These are phyloP conservation scores for Bradypodion pumilum DNA, from an alignment of 2,797 vertebrate species.

Conservation along the genomic window DNA sequence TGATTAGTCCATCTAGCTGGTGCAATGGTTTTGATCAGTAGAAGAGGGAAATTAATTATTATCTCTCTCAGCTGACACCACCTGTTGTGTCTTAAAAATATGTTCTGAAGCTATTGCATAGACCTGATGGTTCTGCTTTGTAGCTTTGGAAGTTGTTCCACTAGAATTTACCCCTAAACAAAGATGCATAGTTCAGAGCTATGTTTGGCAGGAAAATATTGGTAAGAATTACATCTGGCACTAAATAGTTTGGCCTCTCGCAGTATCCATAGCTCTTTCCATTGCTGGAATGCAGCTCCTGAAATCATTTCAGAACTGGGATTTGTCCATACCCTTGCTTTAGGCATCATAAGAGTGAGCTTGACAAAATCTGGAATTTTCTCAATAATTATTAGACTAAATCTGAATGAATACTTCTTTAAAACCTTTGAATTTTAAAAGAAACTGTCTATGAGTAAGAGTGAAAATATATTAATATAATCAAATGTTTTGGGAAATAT, in stretches of 20 bases:
- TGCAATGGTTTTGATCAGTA: neutral
- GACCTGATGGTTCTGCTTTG: neutral
- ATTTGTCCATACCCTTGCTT: neutral
- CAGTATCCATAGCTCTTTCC: neutral
- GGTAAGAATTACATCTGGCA: neutral
- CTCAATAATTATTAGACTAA: neutral
- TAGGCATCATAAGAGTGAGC: neutral
- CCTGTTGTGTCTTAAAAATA: neutral
- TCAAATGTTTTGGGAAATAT: neutral
- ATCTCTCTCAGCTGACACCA: too few relatives aligned
- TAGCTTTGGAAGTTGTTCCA: neutral
- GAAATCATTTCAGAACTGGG: neutral
- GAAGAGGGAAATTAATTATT: neutral
- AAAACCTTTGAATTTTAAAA: neutral
- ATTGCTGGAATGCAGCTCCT: neutral
- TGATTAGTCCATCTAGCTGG: neutral
- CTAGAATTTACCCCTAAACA: neutral
- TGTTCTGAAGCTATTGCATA: neutral
- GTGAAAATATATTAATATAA: neutral
- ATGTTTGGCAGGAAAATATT: neutral
- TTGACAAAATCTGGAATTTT: neutral
- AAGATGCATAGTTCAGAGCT: neutral
- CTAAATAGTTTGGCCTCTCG: neutral
- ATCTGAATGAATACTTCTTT: neutral
- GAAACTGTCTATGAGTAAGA: neutral